These are phyloP conservation scores for Himalopsyche japonica DNA, from an alignment of 2,888 invertebrate species.

Conservation along the genomic window DNA sequence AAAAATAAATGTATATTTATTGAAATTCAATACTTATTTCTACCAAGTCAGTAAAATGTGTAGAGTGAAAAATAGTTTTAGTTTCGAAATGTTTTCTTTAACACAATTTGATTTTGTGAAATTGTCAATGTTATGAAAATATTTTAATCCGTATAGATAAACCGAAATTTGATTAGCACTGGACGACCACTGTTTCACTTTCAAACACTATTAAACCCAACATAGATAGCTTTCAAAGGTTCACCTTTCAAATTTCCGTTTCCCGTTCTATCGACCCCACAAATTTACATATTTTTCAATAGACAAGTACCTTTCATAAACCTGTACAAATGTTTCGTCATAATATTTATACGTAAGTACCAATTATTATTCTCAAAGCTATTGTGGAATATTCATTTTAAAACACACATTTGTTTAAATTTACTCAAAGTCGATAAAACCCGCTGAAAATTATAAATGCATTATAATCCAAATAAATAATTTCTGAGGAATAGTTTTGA, in stretches of 20 bases:
- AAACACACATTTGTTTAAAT: not conserved
- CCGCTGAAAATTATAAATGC: not conserved
- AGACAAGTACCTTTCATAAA: not conserved
- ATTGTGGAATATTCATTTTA: not conserved
- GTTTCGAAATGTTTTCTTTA: too few species aligned
- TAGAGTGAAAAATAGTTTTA: too few species aligned
- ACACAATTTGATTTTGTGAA: too few species aligned
- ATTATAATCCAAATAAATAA: not conserved
- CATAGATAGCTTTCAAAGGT: not conserved
- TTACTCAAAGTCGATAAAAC: not conserved
- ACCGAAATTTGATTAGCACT: not conserved
- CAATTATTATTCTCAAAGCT: not conserved
- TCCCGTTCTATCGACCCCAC: not conserved
- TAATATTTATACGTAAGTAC: not conserved
- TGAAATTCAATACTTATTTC: too few species aligned
- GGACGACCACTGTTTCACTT: not conserved
- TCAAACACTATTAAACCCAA: not conserved
- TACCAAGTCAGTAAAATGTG: too few species aligned
- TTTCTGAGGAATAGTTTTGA: too few species aligned
- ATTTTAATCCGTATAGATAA: too few species aligned
- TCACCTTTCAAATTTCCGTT: not conserved
- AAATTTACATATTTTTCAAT: slow-evolving; percentile 1
- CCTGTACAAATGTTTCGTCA: not conserved
- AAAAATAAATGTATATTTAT: too few species aligned
- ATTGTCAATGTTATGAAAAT: too few species aligned